These are phyloP conservation scores for Melospiza georgiana DNA, from an alignment of 2,113 vertebrate species.

Conservation along the genomic window DNA sequence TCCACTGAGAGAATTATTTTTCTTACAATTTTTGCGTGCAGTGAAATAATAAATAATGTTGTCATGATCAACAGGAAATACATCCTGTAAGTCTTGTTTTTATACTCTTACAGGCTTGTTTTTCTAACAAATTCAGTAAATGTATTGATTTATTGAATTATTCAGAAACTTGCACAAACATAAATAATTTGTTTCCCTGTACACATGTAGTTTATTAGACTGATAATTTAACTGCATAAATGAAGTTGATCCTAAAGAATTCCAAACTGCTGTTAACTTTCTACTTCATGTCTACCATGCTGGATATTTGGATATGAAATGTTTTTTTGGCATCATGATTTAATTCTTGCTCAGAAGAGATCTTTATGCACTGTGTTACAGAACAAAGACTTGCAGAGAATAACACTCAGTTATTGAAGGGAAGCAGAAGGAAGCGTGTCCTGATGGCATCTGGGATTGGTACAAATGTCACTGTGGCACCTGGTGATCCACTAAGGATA, in stretches of 20 bases:
- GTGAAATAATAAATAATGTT: background rate
- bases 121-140: background rate
- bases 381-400: slow-evolving; percentile 24
- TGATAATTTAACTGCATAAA: background rate
- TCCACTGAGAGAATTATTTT: background rate
- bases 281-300: background rate
- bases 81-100: background rate
- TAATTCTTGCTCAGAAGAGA: background rate
- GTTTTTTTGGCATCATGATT: background rate
- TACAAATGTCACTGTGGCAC: slow-evolving; percentile 66
- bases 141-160: background rate
- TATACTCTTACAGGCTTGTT: background rate
- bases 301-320: background rate
- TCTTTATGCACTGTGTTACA: background rate
- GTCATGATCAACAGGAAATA: background rate
- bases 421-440: slow-evolving; percentile 72
- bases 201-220: background rate
- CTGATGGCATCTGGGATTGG: slow-evolving; percentile 78
- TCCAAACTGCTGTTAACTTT: background rate
- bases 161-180: background rate
- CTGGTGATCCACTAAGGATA: slow-evolving; percentile 77
- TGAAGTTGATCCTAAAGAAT: background rate
- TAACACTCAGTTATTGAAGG: slow-evolving; percentile 24
- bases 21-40: background rate
- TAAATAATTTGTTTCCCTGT: background rate